These are phyloP conservation scores for Zophobas morio DNA, from an alignment of 1,140 invertebrate genomes.

Conservation along the genomic window DNA sequence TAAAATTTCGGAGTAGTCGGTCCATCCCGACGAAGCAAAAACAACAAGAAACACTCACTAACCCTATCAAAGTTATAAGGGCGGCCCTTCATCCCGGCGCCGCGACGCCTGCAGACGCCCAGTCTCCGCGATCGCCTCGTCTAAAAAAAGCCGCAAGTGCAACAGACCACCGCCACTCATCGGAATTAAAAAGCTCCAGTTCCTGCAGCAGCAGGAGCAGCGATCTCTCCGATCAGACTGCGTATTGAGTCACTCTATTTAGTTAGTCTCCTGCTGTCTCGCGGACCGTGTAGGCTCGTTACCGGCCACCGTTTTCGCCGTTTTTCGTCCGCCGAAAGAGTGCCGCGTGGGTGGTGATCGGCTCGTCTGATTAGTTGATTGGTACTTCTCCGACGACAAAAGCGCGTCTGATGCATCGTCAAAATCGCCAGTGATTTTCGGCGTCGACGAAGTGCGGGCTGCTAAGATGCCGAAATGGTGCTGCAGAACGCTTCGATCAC, in stretches of 20 bases:
- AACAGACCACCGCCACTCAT: conserved; percentile 6
- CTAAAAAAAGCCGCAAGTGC: conserved; percentile 8
- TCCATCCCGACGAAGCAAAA: too few relatives aligned
- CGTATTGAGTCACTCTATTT: conserved; percentile 29
- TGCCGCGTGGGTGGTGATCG: neutral
- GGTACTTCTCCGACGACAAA: neutral
- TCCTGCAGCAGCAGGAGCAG: neutral
- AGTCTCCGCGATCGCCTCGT: neutral
- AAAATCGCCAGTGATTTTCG: neutral
- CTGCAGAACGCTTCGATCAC: conserved; percentile 50
- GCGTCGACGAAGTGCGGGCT: neutral
- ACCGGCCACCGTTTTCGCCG: neutral
- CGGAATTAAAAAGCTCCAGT: conserved; percentile 27
- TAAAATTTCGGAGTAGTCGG: too few relatives aligned
- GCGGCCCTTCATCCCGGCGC: neutral
- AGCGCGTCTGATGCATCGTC: neutral
- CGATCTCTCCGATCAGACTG: conserved; percentile 9
- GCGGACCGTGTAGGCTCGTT: neutral
- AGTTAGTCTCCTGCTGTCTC: conserved; percentile 32
- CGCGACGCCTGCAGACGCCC: neutral
- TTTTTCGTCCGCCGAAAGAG: neutral
- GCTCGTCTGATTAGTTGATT: neutral
- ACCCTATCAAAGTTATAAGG: neutral
- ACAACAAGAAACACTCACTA: too few relatives aligned
- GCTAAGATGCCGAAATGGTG: conserved; percentile 53